These are phyloP conservation scores for Marisa cornuarietis DNA, from an alignment of 1,140 invertebrate species.

Conservation along the genomic window DNA sequence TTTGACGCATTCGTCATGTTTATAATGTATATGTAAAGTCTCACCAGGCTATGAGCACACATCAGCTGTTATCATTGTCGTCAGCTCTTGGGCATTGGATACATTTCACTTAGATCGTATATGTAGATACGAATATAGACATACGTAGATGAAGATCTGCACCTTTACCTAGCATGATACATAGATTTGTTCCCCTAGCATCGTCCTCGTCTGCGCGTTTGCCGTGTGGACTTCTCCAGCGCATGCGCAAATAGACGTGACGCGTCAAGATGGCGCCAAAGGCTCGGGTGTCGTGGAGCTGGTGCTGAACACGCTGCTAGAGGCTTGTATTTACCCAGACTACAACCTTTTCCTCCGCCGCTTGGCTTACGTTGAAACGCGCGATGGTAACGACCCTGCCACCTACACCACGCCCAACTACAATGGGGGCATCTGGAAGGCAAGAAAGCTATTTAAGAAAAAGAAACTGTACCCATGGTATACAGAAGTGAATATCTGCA, in stretches of 20 bases:
- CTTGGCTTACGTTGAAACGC: slow-evolving; percentile 45
- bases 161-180: no score
- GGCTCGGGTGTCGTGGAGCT: slow-evolving; percentile 42
- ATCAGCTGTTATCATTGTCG: no score
- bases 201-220: not conserved
- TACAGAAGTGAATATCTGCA: not conserved
- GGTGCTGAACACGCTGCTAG: slow-evolving; percentile 33
- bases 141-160: no score
- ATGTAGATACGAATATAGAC: no score
- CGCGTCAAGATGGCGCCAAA: slow-evolving; percentile 16
- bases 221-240: not conserved
- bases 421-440: slow-evolving; percentile 54
- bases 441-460: not conserved
- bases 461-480: not conserved
- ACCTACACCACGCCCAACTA: slow-evolving; percentile 33
- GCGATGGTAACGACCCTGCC: slow-evolving; percentile 33
- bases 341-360: slow-evolving; percentile 43
- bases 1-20: no score
- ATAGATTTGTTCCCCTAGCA: not conserved
- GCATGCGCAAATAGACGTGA: slow-evolving; percentile 27
- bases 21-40: no score
- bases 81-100: no score
- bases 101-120: no score
- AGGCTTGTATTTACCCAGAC: slow-evolving; percentile 41
- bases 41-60: no score